Conservation (phyloP, 2,888 invertebrate species). For the Nephrotoma guestfalica region DNA sequence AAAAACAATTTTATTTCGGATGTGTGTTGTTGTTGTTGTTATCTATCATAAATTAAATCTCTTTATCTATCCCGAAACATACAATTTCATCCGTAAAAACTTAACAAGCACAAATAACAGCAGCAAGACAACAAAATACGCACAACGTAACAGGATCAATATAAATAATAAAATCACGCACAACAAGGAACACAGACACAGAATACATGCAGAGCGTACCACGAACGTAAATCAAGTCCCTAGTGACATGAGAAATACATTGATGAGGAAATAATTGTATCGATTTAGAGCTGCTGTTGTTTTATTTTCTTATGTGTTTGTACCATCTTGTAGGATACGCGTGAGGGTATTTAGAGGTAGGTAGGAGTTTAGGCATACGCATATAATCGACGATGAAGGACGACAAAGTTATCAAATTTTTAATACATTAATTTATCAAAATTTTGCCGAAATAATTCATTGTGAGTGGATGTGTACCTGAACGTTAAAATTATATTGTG, state of each 20-base stretch:
- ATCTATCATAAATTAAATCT: neutral
- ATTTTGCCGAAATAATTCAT: neutral
- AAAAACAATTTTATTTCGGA: neutral
- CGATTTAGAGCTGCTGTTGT: neutral
- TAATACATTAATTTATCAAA: neutral
- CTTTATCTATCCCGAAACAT: neutral
- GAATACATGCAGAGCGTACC: neutral
- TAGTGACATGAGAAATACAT: neutral
- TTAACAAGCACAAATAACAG: neutral
- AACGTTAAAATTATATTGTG: neutral
- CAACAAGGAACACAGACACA: neutral
- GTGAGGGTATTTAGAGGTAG: too few species aligned
- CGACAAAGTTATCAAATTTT: neutral
- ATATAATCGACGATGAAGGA: neutral
- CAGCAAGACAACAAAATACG: neutral
- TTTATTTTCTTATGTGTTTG: too few species aligned
- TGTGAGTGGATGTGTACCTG: neutral
- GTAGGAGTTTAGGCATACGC: neutral
- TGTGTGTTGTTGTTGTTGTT: neutral
- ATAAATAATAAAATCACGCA: neutral
- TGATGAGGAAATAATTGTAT: neutral
- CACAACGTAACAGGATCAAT: neutral
- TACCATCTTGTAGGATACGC: too few species aligned
- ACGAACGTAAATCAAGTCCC: neutral
- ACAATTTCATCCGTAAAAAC: neutral